Evolutionary conservation across 2,888 invertebrate species (phyloP), one percentile per base, ranked within the genome.

Genomic region (Alloplasta piceator): DNA sequence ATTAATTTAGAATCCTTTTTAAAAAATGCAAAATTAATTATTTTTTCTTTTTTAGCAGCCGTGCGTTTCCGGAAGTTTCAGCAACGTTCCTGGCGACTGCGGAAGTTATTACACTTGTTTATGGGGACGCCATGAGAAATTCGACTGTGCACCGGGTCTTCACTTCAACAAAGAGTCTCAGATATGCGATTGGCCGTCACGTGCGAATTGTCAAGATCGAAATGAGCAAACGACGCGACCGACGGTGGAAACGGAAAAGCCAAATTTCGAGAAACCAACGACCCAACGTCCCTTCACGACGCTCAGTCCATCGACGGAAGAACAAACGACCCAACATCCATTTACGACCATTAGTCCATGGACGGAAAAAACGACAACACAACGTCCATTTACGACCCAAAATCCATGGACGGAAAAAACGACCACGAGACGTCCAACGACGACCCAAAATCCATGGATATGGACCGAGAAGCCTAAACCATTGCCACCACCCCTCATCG

Each of bases 161-260:
- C 95, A 95, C 80, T 97, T 97, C 95, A 95, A 95, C 85, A 93
- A 93, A 6, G 93, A 95, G 5, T 92, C 93, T 5, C 93, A 94
- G 10, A 95, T 95, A 86, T 97, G 97, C 88, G 97, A 97, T 91
- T 97, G 96, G 95, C 95, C 95, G 0, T 93, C 93, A 50, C 93
- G 95, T 78, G 94, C 95, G 0, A 94, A 95, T 16, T 97, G 97
- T 86, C 56, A 90, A 1, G 87, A 88, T 6, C 36, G n/a, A 10
- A 39, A 43, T 4, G 73, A 60, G 36, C 55, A 82, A 36, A 58
- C 77, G 1, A 83, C 78, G 5, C 67, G 76, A 56, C 84, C 84
- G 1, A 26, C 75, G 2, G 46, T 67, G n/a, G 55, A 82, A 26
- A 76, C 86, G 50, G 43, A 72, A 55, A 10, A 16, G 36, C 63